Conservation (phyloP, 1,140 invertebrate genomes). For the Leptinotarsa defecta region DNA sequence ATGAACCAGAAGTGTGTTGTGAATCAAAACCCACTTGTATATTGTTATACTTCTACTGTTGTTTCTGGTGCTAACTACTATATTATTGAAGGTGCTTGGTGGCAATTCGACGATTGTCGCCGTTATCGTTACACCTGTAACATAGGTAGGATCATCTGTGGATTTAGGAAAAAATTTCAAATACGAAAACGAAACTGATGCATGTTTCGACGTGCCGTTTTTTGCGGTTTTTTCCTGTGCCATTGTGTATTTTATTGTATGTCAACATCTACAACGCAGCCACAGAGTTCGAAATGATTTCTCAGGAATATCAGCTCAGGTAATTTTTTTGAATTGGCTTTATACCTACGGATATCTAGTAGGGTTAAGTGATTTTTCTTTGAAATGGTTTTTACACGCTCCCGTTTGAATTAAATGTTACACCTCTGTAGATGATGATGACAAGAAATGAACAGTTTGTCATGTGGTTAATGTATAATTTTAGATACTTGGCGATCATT, state of each 20-base stretch:
- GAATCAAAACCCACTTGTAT: conserved; percentile 5
- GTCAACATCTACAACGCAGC: conserved; percentile 45
- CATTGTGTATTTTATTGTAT: conserved; percentile 34
- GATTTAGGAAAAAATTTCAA: conserved; percentile 5
- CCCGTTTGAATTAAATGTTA: neutral
- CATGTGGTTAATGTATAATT: conserved; percentile 22
- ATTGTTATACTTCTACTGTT: conserved; percentile 29
- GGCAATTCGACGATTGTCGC: conserved; percentile 16
- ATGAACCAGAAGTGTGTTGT: conserved; percentile 9
- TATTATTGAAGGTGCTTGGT: conserved; percentile 26
- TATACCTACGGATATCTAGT: conserved; percentile 2
- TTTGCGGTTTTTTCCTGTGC: conserved; percentile 7
- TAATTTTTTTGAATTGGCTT: conserved; percentile 34
- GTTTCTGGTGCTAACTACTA: conserved; percentile 29
- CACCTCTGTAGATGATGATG: conserved; percentile 34
- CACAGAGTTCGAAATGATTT: conserved; percentile 43
- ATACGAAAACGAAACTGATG: neutral
- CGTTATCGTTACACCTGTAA: conserved; percentile 19
- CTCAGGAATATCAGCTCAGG: conserved; percentile 56
- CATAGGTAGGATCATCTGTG: conserved; percentile 20
- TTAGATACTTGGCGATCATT: conserved; percentile 19
- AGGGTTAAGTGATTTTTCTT: conserved; percentile 13
- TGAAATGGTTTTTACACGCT: conserved; percentile 17
- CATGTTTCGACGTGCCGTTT: neutral
- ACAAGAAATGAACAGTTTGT: conserved; percentile 23